Evolutionary conservation across 1,140 invertebrate genomes (phyloP).

Genomic region (Lamellibrachia luymesi): DNA sequence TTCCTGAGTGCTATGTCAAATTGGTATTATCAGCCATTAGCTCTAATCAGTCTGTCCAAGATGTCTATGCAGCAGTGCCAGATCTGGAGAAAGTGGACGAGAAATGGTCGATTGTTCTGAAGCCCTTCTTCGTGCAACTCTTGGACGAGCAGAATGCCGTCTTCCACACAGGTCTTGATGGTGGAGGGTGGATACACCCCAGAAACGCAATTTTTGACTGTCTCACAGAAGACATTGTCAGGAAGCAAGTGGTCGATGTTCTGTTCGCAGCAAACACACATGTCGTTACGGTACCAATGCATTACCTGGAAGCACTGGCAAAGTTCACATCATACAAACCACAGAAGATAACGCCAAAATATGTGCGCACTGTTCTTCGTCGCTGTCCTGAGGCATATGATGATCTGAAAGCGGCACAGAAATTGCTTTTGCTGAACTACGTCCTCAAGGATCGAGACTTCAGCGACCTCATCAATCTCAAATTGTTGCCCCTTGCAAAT

Average conservation of each 20-base stretch:
- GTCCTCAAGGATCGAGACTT: conserved; percentile 19
- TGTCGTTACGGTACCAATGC: neutral
- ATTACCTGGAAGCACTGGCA: conserved; percentile 17
- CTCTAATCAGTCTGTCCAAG: neutral
- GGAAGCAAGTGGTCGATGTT: neutral
- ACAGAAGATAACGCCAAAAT: conserved; percentile 2
- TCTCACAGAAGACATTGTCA: neutral
- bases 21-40: conserved; percentile 1
- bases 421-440: conserved; percentile 10
- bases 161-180: neutral
- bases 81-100: conserved; percentile 25
- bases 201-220: neutral
- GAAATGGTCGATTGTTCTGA: conserved; percentile 29
- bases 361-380: no score
- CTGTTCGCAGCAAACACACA: neutral
- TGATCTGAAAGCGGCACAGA: conserved; percentile 2
- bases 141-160: conserved; percentile 8
- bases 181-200: neutral
- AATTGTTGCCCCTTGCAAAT: conserved; percentile 26
- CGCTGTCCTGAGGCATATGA: neutral
- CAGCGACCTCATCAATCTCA: conserved; percentile 20
- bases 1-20: conserved; percentile 27
- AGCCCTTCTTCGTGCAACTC: conserved; percentile 18
- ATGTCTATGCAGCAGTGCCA: conserved; percentile 28
- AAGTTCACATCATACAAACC: conserved; percentile 18